phyloP scores from a whole-genome alignment of 1,140 invertebrate genomes.

The Drosophila santomea region DNA sequence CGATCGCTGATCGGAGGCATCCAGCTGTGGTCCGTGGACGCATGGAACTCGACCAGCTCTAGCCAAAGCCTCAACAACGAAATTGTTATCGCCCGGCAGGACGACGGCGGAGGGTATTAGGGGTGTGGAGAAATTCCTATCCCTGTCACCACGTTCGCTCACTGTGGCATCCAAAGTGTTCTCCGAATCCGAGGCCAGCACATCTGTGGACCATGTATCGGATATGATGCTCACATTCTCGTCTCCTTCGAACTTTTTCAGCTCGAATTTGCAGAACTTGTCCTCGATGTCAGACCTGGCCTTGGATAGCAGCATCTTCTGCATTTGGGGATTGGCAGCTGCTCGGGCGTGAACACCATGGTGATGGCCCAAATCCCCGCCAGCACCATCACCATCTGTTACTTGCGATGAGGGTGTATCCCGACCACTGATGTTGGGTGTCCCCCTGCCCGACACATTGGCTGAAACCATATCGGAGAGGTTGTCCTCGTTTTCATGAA shows the following conservation, averaged over 20 bases:
- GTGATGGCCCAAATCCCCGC: conserved; percentile 59
- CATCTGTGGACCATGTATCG: conserved; percentile 99
- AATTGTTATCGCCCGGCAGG: conserved; percentile 83
- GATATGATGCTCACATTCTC: conserved; percentile 98
- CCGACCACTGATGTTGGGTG: conserved; percentile 91
- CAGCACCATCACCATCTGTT: conserved; percentile 89
- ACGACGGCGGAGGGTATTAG: conserved; percentile 81
- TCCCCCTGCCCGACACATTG: conserved; percentile 95
- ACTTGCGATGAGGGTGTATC: conserved; percentile 98
- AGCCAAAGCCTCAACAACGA: conserved; percentile 67
- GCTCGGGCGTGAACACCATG: conserved; percentile 84
- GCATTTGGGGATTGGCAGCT: conserved; percentile 85
- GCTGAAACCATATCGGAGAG: conserved; percentile 98
- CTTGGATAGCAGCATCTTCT: conserved; percentile 89
- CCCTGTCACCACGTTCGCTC: conserved; percentile 53
- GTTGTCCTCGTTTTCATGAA: conserved; percentile 90
- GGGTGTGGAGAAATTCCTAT: conserved; percentile 85
- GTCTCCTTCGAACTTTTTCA: conserved; percentile 95
- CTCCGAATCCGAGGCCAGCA: conserved; percentile 97
- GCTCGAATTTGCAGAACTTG: conserved; percentile 99
- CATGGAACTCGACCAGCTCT: conserved; percentile 32
- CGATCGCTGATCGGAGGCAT: conserved; percentile 95
- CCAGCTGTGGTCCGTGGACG: conserved; percentile 76
- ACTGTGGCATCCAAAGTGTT: conserved; percentile 88
- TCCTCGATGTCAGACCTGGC: conserved; percentile 97